Evolutionary conservation across 35 echinoderm and acorn worm genomes (phyloP).

Genomic region (Anneissia japonica): DNA sequence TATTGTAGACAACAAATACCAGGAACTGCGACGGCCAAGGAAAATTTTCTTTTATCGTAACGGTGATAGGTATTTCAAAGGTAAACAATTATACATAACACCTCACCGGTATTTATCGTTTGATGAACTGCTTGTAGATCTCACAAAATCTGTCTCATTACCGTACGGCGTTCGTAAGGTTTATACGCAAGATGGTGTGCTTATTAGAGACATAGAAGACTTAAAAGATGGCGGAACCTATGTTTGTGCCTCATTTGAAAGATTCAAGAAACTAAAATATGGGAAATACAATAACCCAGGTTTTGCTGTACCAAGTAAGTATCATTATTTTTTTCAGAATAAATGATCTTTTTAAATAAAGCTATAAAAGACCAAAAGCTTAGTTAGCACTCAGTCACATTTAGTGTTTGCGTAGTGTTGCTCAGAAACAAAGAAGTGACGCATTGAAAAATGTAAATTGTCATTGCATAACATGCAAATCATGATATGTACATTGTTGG

Average conservation of each 20-base stretch:
- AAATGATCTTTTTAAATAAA: too few species aligned
- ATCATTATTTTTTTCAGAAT: too few species aligned
- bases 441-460: too few species aligned
- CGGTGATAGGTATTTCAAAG: conserved; percentile 81
- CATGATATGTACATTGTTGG: too few species aligned
- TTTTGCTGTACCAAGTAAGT: conserved; percentile 71
- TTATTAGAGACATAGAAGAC: conserved; percentile 60
- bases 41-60: conserved; percentile 88
- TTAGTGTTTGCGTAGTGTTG: too few species aligned
- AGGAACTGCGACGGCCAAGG: conserved; percentile 14
- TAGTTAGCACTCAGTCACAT: too few species aligned
- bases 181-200: conserved; percentile 53
- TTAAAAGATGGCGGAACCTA: conserved; percentile 73
- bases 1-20: conserved; percentile 7
- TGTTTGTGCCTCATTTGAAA: conserved; percentile 94
- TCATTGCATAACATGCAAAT: too few species aligned
- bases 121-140: conserved; percentile 68
- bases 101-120: conserved; percentile 70
- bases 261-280: conserved; percentile 84
- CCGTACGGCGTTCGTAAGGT: conserved; percentile 88
- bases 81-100: conserved; percentile 76
- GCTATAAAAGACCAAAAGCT: not conserved
- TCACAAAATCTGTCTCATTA: conserved; percentile 78
- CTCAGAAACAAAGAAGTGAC: not conserved
- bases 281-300: conserved; percentile 25